Evolutionary conservation across 2,113 vertebrate genomes (phyloP).

Genomic region (Carlito syrichta): DNA sequence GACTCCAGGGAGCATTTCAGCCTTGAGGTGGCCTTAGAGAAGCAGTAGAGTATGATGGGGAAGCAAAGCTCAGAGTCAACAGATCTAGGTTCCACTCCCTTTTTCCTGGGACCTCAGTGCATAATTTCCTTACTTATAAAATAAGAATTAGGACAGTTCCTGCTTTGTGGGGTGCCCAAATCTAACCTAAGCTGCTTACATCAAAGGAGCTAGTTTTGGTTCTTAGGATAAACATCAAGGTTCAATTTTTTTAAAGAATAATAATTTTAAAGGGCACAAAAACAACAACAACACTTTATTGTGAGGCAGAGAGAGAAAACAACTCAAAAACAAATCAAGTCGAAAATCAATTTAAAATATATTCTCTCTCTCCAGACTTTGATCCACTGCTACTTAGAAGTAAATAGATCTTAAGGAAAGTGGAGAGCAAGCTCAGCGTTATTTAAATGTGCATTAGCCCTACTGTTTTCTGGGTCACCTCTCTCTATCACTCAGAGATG

Average conservation of each 20-base stretch:
- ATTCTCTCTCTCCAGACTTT: neutral
- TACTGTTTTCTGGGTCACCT: conserved; percentile 41
- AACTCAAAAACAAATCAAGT: conserved; percentile 17
- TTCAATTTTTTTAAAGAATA: neutral
- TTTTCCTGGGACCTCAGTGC: neutral
- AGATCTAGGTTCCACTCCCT: neutral
- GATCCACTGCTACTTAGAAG: neutral
- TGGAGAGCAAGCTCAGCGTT: neutral
- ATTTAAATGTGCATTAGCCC: neutral
- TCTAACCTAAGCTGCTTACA: neutral
- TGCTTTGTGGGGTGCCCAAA: neutral
- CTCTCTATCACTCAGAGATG: neutral
- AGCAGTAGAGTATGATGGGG: neutral
- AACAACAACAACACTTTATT: neutral
- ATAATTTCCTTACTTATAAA: neutral
- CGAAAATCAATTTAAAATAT: neutral
- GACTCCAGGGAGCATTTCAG: neutral
- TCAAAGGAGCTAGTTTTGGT: neutral
- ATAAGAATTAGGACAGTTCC: neutral
- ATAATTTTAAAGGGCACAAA: neutral
- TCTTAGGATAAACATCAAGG: neutral
- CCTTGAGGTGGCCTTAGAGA: neutral
- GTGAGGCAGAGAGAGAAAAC: neutral
- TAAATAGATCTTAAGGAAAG: neutral
- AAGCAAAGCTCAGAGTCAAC: neutral